Base-by-base conservation (phyloP, 1,140 invertebrate species). In the Anoplophora glabripennis region DNA sequence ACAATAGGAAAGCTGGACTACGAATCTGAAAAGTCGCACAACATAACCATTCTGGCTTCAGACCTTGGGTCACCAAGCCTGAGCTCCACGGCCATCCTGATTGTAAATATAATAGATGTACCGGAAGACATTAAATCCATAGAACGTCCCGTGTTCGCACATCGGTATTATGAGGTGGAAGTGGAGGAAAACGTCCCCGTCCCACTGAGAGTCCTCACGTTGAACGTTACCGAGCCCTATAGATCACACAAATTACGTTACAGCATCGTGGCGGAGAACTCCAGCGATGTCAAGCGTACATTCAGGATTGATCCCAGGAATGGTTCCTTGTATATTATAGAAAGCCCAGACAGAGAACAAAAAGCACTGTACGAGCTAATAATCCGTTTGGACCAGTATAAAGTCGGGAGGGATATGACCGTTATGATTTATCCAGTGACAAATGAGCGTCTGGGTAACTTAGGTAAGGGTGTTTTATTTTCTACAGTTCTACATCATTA, bases 61-160 rank as follows among this genome's bases (percentile, higher is more conserved):
- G 92, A 94, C 78, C 77, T 92, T 14, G 92, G 92, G 1, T 88
- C 85, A 28, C 90, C 91, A 0, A 87, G 89, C 63, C 73, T 90
- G 7, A 90, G 87, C 49, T 88, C 90, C 0, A 87, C 87, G 0
- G 90, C 91, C 4, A 75, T 92, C 15, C 72, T 94, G 3, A 68
- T 80, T 17, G 79, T 92, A 0, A 84, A 78, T 4, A 79, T 90
- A 0, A 79, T 85, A 40, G 86, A 89, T 65, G 80, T 87, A 1
- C 80, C 82, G 0, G 85, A 88, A 69, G 79, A 78, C 60, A 66
- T 76, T 17, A 72, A 79, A 69, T 68, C 78, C 18, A 70, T 72
- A 5, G 79, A 81, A 42, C 77, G 80, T 61, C 84, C 85, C 3
- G 76, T 87, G 1, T 89, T 90, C 60, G 82, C 84, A 53, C 86